These are phyloP conservation scores for Biston stratarius DNA, from an alignment of 2,888 invertebrate species.

Conservation along the genomic window DNA sequence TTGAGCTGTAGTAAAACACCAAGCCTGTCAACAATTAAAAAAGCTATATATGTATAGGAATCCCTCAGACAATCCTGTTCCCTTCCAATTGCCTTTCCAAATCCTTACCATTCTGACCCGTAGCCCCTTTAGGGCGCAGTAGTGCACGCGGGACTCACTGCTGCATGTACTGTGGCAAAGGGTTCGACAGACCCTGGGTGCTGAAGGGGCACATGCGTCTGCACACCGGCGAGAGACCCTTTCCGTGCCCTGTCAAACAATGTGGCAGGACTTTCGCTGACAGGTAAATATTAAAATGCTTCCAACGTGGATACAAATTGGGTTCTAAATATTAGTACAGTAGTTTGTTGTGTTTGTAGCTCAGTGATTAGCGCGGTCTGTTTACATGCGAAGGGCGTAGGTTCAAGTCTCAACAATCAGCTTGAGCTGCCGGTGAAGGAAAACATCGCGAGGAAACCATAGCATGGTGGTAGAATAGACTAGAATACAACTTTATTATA, in stretches of 20 bases:
- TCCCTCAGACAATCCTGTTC: background rate
- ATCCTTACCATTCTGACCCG: constrained; percentile 2
- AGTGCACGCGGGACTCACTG: constrained; percentile 85
- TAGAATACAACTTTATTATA: too few relatives aligned
- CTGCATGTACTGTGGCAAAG: constrained; percentile 88
- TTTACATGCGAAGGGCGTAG: too few relatives aligned
- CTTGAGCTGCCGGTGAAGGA: too few relatives aligned
- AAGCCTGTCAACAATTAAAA: too few relatives aligned
- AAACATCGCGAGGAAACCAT: too few relatives aligned
- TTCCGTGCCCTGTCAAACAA: constrained; percentile 86
- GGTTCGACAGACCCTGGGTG: constrained; percentile 90
- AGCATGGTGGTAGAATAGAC: too few relatives aligned
- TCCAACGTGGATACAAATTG: background rate
- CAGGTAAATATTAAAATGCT: constrained; percentile 68
- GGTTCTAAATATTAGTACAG: too few relatives aligned
- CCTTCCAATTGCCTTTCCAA: background rate
- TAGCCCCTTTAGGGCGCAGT: constrained; percentile 24
- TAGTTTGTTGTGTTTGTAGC: too few relatives aligned
- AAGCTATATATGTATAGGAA: background rate
- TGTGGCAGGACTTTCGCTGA: constrained; percentile 90
- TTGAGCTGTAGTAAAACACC: too few relatives aligned
- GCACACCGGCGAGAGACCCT: constrained; percentile 90
- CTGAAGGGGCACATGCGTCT: constrained; percentile 89
- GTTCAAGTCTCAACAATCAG: too few relatives aligned
- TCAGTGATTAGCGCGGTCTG: too few relatives aligned